Percentiles rank a stretch among this genome's conserved stretches.
Conservation (phyloP, 2,797 vertebrate species). For the Benthosema pterotum region DNA sequence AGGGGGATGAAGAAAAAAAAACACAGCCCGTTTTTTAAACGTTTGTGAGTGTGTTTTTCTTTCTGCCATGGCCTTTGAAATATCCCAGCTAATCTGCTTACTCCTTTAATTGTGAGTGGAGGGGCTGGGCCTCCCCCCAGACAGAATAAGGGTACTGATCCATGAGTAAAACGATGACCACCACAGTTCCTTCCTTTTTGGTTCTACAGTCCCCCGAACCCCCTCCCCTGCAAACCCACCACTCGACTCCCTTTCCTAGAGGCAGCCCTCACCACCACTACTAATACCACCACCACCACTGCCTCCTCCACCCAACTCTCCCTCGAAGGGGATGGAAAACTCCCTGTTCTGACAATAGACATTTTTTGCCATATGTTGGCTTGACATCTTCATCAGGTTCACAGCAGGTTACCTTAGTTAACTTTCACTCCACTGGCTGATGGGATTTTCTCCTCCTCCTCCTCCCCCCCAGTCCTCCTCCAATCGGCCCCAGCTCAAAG, state of each 20-base stretch:
- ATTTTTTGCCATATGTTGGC: conserved; percentile 94
- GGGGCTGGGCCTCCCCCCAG: conserved; percentile 77
- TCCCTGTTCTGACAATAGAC: conserved; percentile 90
- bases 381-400: conserved; percentile 99
- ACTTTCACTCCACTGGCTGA: conserved; percentile 98
- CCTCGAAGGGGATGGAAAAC: conserved; percentile 74
- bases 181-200: conserved; percentile 85
- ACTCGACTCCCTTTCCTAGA: conserved; percentile 49
- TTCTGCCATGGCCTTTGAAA: conserved; percentile 78
- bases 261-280: conserved; percentile 44
- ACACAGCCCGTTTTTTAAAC: conserved; percentile 73
- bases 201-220: conserved; percentile 78
- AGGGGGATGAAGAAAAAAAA: conserved; percentile 34
- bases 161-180: conserved; percentile 88
- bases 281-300: conserved; percentile 16
- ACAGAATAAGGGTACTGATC: conserved; percentile 88
- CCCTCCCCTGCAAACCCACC: conserved; percentile 48
- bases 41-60: conserved; percentile 78
- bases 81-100: conserved; percentile 84
- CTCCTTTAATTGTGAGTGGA: conserved; percentile 84
- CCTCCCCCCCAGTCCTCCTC: conserved; percentile 78
- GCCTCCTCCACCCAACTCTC: conserved; percentile 60
- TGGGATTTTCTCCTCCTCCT: conserved; percentile 93
- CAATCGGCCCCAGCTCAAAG: conserved; percentile 85
- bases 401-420: conserved; percentile 95